A percentile compares a stretch with the other conserved stretches of the same genome.
phyloP scores from a whole-genome alignment of 1,140 invertebrate genomes.

The Schmidtea mediterranea region DNA sequence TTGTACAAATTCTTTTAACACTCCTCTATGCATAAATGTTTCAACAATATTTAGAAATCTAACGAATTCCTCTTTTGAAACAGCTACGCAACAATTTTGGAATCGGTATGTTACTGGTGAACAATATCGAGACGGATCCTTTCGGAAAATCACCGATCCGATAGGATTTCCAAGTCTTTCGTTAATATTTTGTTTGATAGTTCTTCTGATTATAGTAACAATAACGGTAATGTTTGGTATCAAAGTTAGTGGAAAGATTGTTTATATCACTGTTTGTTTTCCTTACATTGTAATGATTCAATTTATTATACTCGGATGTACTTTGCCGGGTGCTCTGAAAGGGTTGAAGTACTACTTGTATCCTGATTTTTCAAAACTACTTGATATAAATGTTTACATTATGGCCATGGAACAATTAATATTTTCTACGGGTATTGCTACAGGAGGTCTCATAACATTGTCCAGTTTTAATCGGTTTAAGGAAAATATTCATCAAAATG shows the following conservation, averaged over 20 bases:
- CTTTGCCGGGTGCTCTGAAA: constrained; percentile 14
- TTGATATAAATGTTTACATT: not conserved
- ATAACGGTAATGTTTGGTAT: not conserved
- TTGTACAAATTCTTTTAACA: constrained; percentile 78
- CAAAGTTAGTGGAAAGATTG: constrained; percentile 13
- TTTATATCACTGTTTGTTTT: constrained; percentile 56
- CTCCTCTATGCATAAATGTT: constrained; percentile 17
- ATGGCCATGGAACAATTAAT: too few species aligned
- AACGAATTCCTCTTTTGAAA: too few species aligned
- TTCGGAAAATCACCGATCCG: not conserved
- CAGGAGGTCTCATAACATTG: too few species aligned
- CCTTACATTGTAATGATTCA: constrained; percentile 33
- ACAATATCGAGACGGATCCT: too few species aligned
- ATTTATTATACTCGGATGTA: constrained; percentile 17
- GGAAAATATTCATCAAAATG: too few species aligned
- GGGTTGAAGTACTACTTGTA: constrained; percentile 11
- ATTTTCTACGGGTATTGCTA: too few species aligned
- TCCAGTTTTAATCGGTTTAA: too few species aligned
- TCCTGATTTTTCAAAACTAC: not conserved
- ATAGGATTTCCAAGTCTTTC: too few species aligned
- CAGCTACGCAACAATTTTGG: too few species aligned
- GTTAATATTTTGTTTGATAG: too few species aligned
- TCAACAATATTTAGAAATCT: not conserved
- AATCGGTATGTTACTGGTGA: too few species aligned
- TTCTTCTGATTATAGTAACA: too few species aligned